Evolutionary conservation across 2,888 invertebrate genomes (phyloP).

Genomic region (Cephus spinipes): DNA sequence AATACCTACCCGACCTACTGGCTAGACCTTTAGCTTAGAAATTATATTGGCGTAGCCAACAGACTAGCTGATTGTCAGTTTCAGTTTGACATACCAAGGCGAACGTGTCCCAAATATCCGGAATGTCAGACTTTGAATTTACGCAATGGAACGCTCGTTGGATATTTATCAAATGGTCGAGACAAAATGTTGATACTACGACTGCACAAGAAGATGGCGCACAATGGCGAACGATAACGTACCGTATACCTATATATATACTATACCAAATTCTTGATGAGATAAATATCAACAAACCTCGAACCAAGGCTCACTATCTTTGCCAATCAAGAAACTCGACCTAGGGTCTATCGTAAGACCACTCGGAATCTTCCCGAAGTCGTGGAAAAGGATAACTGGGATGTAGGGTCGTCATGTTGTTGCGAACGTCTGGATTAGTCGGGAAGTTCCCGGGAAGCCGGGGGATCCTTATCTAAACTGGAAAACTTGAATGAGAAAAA

Average conservation of each 20-base stretch:
- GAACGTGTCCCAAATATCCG: conserved; percentile 12
- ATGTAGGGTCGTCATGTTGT: neutral
- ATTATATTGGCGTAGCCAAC: neutral
- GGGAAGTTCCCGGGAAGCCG: neutral
- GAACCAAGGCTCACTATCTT: neutral
- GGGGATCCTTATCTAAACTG: neutral
- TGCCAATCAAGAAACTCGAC: neutral
- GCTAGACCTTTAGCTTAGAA: neutral
- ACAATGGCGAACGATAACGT: neutral
- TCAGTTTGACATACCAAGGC: conserved; percentile 6
- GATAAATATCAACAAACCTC: neutral
- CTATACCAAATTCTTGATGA: too few species aligned
- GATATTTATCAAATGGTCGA: neutral
- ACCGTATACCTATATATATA: too few species aligned
- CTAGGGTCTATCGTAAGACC: neutral
- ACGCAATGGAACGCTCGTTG: conserved; percentile 7
- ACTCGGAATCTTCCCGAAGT: neutral
- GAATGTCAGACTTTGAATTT: conserved; percentile 7
- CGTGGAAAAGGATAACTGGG: neutral
- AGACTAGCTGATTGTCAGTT: neutral
- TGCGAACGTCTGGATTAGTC: neutral
- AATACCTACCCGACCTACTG: neutral
- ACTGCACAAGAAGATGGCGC: neutral
- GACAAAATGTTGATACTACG: neutral
- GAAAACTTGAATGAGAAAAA: neutral